phyloP scores from a whole-genome alignment of 1,140 invertebrate genomes.

The Andrena cerasifolii region DNA sequence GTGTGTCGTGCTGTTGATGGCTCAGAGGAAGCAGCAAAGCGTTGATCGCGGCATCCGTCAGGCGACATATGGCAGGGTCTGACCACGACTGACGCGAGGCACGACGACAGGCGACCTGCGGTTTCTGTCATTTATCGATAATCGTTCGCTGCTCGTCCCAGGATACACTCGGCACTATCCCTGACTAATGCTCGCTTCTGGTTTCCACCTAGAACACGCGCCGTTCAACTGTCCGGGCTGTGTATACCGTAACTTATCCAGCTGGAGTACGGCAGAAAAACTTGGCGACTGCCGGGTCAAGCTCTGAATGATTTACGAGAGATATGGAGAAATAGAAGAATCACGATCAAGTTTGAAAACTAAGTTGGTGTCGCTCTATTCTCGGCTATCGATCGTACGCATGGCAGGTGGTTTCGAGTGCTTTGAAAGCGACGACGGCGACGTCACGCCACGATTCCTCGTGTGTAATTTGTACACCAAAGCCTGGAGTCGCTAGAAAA shows the following conservation, averaged over 20 bases:
- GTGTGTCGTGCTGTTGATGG: background rate
- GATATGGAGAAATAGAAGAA: too few relatives aligned
- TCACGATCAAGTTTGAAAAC: too few relatives aligned
- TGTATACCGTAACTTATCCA: slow-evolving; percentile 10
- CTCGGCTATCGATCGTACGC: slow-evolving; percentile 58
- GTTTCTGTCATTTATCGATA: slow-evolving; percentile 73
- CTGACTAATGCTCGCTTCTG: slow-evolving; percentile 61
- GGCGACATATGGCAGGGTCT: slow-evolving; percentile 61
- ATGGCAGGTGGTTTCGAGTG: slow-evolving; percentile 59
- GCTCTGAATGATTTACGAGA: too few relatives aligned
- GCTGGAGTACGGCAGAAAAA: background rate
- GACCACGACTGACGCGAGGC: slow-evolving; percentile 54
- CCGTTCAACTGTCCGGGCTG: background rate
- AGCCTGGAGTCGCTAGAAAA: background rate
- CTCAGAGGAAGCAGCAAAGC: background rate
- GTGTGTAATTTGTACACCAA: background rate
- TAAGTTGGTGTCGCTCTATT: too few relatives aligned
- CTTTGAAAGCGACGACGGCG: background rate
- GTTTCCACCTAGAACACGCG: slow-evolving; percentile 36
- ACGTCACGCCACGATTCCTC: background rate
- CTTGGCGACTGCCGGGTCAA: too few relatives aligned
- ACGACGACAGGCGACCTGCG: slow-evolving; percentile 72
- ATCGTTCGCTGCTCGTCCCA: slow-evolving; percentile 57
- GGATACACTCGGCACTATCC: slow-evolving; percentile 47
- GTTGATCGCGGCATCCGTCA: slow-evolving; percentile 23